Conservation (phyloP, 2,797 vertebrate species). For the Malacoraja senta region DNA sequence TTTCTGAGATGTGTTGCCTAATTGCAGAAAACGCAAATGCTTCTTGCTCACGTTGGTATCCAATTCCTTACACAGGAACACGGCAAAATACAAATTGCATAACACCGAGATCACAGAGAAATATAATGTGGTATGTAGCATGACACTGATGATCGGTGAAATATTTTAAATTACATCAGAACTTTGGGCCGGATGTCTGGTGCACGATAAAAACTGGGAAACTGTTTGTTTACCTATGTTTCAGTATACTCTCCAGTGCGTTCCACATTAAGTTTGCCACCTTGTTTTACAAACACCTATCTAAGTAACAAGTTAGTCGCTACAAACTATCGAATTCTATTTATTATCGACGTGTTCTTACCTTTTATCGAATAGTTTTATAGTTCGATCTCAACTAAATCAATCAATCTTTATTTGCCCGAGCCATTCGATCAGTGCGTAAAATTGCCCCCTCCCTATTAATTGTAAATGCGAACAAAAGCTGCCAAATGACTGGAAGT, state of each 20-base stretch:
- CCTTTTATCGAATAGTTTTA: neutral
- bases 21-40: neutral
- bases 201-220: neutral
- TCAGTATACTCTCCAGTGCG: neutral
- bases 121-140: neutral
- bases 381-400: neutral
- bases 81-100: neutral
- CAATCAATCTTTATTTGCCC: neutral
- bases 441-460: neutral
- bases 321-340: neutral
- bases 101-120: neutral
- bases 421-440: neutral
- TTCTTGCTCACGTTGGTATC: neutral
- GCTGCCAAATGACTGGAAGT: neutral
- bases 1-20: neutral
- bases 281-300: neutral
- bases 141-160: neutral
- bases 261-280: neutral
- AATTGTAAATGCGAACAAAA: neutral
- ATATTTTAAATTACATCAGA: neutral
- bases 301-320: neutral
- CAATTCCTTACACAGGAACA: neutral
- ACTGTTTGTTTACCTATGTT: neutral
- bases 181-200: neutral
- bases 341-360: neutral